phyloP scores from a whole-genome alignment of 2,888 invertebrate species.

The Callinectes sapidus region DNA sequence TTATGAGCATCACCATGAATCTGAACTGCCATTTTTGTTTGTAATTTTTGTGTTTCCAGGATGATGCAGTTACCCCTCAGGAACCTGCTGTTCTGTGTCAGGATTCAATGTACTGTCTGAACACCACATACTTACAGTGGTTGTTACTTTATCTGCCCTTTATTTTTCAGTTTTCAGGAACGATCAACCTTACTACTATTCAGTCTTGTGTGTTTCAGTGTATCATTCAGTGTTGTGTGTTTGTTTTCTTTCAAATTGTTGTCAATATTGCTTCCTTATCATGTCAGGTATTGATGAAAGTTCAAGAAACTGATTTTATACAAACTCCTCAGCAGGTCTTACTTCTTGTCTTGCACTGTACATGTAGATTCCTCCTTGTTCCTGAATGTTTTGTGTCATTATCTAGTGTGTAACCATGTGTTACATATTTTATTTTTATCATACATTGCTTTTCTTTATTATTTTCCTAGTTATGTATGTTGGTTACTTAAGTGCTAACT shows the following conservation, averaged over 20 bases:
- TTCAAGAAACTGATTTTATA: not conserved
- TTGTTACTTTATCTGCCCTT: not conserved
- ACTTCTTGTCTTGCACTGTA: not conserved
- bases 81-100: not conserved
- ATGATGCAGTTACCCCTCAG: not conserved
- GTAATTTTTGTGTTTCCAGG: not conserved
- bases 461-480: not conserved
- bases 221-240: not conserved
- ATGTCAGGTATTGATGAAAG: not conserved
- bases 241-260: not conserved
- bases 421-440: not conserved
- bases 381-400: not conserved
- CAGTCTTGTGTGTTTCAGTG: not conserved
- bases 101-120: not conserved
- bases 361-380: not conserved
- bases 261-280: not conserved
- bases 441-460: not conserved
- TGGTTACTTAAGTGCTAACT: not conserved
- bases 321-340: not conserved
- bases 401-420: not conserved
- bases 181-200: not conserved
- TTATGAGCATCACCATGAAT: not conserved
- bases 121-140: not conserved
- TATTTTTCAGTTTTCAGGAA: not conserved
- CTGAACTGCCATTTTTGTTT: not conserved